Conservation (phyloP, 2,797 vertebrate species). For the Tokudaia muenninki region DNA sequence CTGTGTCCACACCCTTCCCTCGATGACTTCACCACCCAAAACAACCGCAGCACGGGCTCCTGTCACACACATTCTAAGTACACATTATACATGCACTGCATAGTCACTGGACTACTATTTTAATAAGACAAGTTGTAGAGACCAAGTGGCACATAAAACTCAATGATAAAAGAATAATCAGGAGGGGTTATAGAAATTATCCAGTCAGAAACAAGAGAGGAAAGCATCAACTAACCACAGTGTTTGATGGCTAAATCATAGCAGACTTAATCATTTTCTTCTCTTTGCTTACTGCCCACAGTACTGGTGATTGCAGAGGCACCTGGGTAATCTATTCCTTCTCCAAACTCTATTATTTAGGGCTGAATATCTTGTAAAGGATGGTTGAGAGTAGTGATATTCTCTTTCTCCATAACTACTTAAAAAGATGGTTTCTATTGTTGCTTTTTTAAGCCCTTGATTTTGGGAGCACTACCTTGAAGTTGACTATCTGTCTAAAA, state of each 20-base stretch:
- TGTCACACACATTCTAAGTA: background rate
- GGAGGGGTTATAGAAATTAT: conserved; percentile 54
- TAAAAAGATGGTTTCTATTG: background rate
- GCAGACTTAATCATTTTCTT: conserved; percentile 41
- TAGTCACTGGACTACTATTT: conserved; percentile 46
- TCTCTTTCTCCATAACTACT: conserved; percentile 17
- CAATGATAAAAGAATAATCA: conserved; percentile 69
- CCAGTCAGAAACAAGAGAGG: conserved; percentile 46
- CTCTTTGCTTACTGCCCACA: conserved; percentile 57
- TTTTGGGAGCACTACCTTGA: conserved; percentile 55
- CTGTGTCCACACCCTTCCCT: background rate
- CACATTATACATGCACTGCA: conserved; percentile 2
- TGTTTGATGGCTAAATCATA: conserved; percentile 11
- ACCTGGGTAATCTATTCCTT: conserved; percentile 55
- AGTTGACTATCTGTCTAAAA: conserved; percentile 20
- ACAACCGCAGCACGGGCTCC: background rate
- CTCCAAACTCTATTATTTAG: conserved; percentile 73
- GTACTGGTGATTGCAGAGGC: conserved; percentile 38
- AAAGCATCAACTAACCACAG: conserved; percentile 74
- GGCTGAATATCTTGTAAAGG: conserved; percentile 50
- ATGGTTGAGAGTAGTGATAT: background rate
- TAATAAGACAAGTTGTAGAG: conserved; percentile 65
- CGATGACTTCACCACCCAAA: background rate
- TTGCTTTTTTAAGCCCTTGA: background rate
- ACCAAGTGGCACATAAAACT: conserved; percentile 61